Conservation (phyloP, 2,113 vertebrate species). For the Machaerirhynchus nigripectus region DNA sequence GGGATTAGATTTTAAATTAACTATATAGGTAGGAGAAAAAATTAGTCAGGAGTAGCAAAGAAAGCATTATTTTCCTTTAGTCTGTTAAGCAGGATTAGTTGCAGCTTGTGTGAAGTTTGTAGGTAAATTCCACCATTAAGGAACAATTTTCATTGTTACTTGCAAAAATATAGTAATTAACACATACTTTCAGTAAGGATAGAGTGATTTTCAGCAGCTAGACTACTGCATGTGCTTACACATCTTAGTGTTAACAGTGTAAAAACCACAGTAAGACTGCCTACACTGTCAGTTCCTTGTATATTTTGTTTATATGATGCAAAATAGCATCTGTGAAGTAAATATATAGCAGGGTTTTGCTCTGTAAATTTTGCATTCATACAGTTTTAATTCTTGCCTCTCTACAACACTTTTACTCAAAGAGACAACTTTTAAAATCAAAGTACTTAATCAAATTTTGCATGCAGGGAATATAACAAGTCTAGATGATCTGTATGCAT, state of each 20-base stretch:
- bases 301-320: not conserved
- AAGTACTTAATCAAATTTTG: not conserved
- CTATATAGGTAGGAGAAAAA: not conserved
- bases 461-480: not conserved
- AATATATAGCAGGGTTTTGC: not conserved
- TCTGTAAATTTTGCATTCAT: not conserved
- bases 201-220: not conserved
- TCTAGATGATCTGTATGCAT: not conserved
- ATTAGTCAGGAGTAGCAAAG: not conserved
- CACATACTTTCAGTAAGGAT: not conserved
- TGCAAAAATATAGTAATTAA: not conserved
- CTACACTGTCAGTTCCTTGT: not conserved
- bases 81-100: not conserved
- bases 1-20: not conserved
- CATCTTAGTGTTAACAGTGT: not conserved
- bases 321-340: not conserved
- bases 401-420: not conserved
- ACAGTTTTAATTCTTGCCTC: not conserved
- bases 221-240: not conserved
- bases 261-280: not conserved
- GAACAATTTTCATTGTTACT: not conserved
- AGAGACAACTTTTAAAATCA: not conserved
- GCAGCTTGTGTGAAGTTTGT: not conserved
- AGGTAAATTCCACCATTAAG: not conserved
- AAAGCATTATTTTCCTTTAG: not conserved